These are phyloP conservation scores for Parasteatoda lunata DNA, from an alignment of 2,888 invertebrate genomes.

Conservation along the genomic window DNA sequence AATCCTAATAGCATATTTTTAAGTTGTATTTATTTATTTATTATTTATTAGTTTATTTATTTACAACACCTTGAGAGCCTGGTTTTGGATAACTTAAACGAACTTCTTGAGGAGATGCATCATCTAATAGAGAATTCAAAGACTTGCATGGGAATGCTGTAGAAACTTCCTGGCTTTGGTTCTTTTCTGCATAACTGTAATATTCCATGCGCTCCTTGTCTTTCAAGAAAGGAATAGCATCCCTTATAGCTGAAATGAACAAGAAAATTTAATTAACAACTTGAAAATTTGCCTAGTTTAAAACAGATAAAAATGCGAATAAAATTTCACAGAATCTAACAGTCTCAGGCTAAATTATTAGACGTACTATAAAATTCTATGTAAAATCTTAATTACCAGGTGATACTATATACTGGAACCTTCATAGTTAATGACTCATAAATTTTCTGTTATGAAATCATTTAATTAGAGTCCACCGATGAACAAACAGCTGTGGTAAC, in stretches of 20 bases:
- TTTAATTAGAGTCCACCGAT: too few species aligned
- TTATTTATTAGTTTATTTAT: too few species aligned
- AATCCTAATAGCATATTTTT: too few species aligned
- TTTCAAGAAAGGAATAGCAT: slow-evolving; percentile 48
- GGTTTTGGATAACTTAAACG: slow-evolving; percentile 6
- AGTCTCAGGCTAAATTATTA: too few species aligned
- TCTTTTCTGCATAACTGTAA: slow-evolving; percentile 48
- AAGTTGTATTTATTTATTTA: too few species aligned
- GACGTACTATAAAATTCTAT: too few species aligned
- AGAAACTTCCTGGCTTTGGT: neutral
- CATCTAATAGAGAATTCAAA: slow-evolving; percentile 55
- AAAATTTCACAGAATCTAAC: neutral
- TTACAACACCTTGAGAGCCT: slow-evolving; percentile 31
- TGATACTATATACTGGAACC: too few species aligned
- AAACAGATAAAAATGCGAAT: neutral
- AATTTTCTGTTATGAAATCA: too few species aligned
- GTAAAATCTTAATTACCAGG: too few species aligned
- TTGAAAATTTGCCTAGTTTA: neutral
- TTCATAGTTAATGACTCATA: too few species aligned
- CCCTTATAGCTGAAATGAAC: slow-evolving; percentile 56
- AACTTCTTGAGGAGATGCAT: slow-evolving; percentile 24
- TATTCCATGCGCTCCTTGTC: slow-evolving; percentile 53
- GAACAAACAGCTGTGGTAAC: too few species aligned
- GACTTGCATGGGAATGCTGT: slow-evolving; percentile 40
- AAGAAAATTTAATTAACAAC: neutral